Percentiles rank a stretch among this genome's conserved stretches.
phyloP scores from a whole-genome alignment of 1,140 invertebrate species.

The Drosophila lacteicornis region DNA sequence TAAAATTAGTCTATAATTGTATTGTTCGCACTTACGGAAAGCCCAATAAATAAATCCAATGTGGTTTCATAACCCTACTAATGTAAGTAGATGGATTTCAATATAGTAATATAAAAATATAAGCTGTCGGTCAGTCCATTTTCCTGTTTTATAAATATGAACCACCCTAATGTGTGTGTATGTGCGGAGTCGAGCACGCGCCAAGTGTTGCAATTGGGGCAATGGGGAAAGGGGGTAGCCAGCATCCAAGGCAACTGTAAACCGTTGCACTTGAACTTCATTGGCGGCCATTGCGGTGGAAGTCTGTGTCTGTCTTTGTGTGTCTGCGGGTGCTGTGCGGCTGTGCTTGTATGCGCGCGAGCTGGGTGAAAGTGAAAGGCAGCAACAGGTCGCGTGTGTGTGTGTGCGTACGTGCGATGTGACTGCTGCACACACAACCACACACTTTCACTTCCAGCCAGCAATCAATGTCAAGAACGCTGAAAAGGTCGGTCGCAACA shows the following conservation, averaged over 20 bases:
- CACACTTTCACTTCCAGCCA: slow-evolving; percentile 16
- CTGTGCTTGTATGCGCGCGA: slow-evolving; percentile 17
- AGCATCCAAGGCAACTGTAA: slow-evolving; percentile 54
- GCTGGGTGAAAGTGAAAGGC: slow-evolving; percentile 67
- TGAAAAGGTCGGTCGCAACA: slow-evolving; percentile 37
- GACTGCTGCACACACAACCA: slow-evolving; percentile 13
- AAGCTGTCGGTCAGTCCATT: rapidly evolving
- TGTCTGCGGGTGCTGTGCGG: slow-evolving; percentile 5
- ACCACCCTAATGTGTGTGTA: slow-evolving; percentile 18
- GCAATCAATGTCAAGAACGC: slow-evolving; percentile 50
- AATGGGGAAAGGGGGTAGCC: slow-evolving; percentile 18
- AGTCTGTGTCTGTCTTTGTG: slow-evolving; percentile 10
- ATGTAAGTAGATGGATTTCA: not conserved
- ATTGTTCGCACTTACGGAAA: too few species aligned
- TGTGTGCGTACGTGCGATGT: slow-evolving; percentile 12
- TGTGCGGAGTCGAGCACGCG: slow-evolving; percentile 39
- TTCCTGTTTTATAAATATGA: not conserved
- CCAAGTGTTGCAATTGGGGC: slow-evolving; percentile 30
- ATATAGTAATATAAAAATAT: too few species aligned
- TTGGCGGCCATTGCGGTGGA: slow-evolving; percentile 56
- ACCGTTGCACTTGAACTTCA: slow-evolving; percentile 82
- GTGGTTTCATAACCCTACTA: not conserved
- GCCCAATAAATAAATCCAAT: too few species aligned
- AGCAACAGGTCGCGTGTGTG: slow-evolving; percentile 65
- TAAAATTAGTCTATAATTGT: too few species aligned